Evolutionary conservation across 1,140 invertebrate genomes (phyloP).

Genomic region (Vollenhovia emeryi): DNA sequence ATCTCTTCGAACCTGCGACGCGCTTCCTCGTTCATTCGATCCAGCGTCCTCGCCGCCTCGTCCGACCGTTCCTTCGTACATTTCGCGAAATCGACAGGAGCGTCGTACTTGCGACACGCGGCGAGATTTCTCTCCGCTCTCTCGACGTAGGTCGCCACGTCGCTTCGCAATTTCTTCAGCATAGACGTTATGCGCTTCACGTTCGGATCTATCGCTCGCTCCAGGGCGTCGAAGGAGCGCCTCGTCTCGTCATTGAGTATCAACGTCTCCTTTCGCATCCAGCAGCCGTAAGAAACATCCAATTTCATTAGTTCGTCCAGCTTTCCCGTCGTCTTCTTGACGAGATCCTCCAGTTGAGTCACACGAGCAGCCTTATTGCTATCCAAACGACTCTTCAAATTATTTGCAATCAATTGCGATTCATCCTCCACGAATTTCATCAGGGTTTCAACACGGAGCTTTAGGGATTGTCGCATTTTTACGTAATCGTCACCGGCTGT

Average conservation of each 20-base stretch:
- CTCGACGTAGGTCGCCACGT: neutral
- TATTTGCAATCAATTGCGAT: neutral
- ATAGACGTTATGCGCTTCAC: slow-evolving; percentile 15
- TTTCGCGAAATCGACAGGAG: neutral
- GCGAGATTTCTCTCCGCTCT: neutral
- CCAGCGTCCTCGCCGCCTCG: slow-evolving; percentile 35
- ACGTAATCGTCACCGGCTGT: slow-evolving; percentile 57
- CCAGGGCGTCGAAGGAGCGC: slow-evolving; percentile 45
- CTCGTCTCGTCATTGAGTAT: slow-evolving; percentile 49
- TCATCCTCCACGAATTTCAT: slow-evolving; percentile 25
- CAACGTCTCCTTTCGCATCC: slow-evolving; percentile 51
- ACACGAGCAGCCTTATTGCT: neutral
- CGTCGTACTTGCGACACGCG: neutral
- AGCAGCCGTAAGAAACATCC: slow-evolving; percentile 44
- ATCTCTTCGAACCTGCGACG: slow-evolving; percentile 7
- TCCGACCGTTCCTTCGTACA: slow-evolving; percentile 37
- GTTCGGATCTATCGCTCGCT: neutral
- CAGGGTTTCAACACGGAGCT: slow-evolving; percentile 21
- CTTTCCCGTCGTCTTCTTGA: slow-evolving; percentile 18
- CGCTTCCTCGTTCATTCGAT: neutral
- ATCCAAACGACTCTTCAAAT: neutral
- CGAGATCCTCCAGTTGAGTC: slow-evolving; percentile 9
- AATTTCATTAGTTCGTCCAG: slow-evolving; percentile 48
- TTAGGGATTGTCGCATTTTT: neutral
- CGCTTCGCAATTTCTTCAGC: slow-evolving; percentile 29